Evolutionary conservation across 2,797 vertebrate genomes (phyloP).

Genomic region (Periophthalmus magnuspinnatus): DNA sequence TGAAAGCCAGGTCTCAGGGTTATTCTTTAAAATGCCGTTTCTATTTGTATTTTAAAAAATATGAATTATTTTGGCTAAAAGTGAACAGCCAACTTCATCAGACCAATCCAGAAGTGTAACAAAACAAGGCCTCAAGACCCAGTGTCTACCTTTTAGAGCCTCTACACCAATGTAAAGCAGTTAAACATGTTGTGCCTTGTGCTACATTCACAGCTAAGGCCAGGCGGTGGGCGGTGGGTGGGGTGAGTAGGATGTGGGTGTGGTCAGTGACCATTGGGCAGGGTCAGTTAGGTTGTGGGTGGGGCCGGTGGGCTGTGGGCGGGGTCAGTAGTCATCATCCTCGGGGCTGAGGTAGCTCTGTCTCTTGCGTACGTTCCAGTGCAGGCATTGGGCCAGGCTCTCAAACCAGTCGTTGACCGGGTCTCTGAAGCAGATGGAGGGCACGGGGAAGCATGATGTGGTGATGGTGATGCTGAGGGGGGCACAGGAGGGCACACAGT

Average conservation of each 20-base stretch:
- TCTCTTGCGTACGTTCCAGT: constrained; percentile 85
- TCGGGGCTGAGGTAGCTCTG: constrained; percentile 84
- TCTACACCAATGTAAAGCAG: neutral
- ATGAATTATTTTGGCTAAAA: neutral
- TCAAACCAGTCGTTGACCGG: constrained; percentile 87
- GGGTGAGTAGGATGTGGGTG: too few species aligned
- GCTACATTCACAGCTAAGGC: neutral
- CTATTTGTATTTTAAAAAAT: neutral
- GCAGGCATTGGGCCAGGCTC: constrained; percentile 83
- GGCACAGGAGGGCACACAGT: neutral
- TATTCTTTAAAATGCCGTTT: neutral
- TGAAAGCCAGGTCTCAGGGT: neutral
- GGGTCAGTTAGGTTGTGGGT: neutral
- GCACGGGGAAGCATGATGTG: constrained; percentile 81
- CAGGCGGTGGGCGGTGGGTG: too few species aligned
- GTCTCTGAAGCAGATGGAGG: constrained; percentile 83
- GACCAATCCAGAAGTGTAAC: neutral
- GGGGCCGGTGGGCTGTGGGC: neutral
- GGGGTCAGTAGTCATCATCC: constrained; percentile 76
- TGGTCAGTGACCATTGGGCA: neutral
- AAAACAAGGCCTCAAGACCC: neutral
- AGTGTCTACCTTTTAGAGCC: neutral
- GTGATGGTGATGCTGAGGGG: constrained; percentile 83
- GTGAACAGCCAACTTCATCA: neutral
- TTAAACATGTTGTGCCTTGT: neutral